Percentiles rank a stretch among this genome's conserved stretches.
These are phyloP conservation scores for Dromiciops gliroides DNA, from an alignment of 2,113 vertebrate species.

Conservation along the genomic window DNA sequence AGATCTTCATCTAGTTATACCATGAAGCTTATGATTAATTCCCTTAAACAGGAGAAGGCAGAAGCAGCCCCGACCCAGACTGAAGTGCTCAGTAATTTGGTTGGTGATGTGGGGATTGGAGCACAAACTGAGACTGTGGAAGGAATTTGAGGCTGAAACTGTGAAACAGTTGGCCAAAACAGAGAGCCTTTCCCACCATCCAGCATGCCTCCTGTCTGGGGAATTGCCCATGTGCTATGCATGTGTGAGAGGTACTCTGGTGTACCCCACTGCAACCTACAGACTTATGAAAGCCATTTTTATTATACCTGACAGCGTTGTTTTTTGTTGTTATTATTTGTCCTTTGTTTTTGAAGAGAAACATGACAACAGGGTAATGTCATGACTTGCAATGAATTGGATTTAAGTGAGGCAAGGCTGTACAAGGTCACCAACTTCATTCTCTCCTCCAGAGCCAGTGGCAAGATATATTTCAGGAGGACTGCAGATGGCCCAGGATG, in stretches of 20 bases:
- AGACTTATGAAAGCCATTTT: not conserved
- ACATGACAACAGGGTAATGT: too few species aligned
- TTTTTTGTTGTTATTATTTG: too few species aligned
- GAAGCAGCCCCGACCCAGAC: not conserved
- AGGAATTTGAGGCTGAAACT: not conserved
- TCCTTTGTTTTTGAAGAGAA: too few species aligned
- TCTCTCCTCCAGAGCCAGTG: too few species aligned
- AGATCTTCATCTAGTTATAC: not conserved
- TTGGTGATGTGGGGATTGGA: not conserved
- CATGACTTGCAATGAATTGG: too few species aligned
- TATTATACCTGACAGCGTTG: not conserved
- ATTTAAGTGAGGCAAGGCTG: too few species aligned
- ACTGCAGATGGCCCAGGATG: too few species aligned
- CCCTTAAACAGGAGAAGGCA: conserved; percentile 21
- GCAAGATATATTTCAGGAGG: too few species aligned
- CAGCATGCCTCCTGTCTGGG: not conserved
- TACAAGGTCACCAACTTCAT: too few species aligned
- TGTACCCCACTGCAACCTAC: not conserved
- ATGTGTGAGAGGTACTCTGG: not conserved
- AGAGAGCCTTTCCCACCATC: not conserved
- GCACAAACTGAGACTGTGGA: not conserved
- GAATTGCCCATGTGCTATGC: not conserved
- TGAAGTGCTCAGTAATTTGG: not conserved
- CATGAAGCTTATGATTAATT: not conserved
- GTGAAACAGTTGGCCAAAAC: not conserved